phyloP scores from a whole-genome alignment of 2,113 vertebrate species.

The Lepisosteus oculatus region DNA sequence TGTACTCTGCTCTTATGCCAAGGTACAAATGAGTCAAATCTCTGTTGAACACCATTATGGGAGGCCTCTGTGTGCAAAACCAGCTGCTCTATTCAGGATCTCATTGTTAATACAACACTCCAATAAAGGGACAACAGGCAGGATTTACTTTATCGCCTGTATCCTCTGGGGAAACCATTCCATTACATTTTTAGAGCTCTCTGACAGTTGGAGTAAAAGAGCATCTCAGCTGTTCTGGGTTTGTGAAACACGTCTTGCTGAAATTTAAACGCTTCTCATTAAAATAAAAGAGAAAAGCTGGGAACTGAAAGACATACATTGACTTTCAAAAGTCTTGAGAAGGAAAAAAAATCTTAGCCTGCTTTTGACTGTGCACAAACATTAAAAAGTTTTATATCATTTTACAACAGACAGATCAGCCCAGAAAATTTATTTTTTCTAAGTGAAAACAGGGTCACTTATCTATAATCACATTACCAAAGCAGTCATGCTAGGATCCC shows the following conservation, averaged over 20 bases:
- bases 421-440: too few relatives aligned
- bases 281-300: conserved; percentile 23
- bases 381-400: too few relatives aligned
- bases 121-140: background rate
- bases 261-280: conserved; percentile 36
- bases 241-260: background rate
- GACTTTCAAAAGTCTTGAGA: background rate
- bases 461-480: too few relatives aligned
- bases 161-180: conserved; percentile 12
- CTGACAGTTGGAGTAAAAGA: conserved; percentile 13
- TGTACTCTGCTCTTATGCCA: too few relatives aligned
- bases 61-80: too few relatives aligned
- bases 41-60: too few relatives aligned
- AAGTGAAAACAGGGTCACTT: too few relatives aligned
- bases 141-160: conserved; percentile 3
- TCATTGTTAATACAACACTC: conserved; percentile 1
- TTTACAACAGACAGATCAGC: too few relatives aligned
- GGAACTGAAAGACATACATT: conserved; percentile 7
- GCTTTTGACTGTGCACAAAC: too few relatives aligned
- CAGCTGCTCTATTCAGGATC: too few relatives aligned
- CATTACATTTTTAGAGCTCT: conserved; percentile 14
- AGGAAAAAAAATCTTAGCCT: background rate
- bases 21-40: too few relatives aligned
- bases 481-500: too few relatives aligned
- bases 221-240: conserved; percentile 4